phyloP scores from a whole-genome alignment of 2,888 invertebrate genomes.

The Dorcus hopei region DNA sequence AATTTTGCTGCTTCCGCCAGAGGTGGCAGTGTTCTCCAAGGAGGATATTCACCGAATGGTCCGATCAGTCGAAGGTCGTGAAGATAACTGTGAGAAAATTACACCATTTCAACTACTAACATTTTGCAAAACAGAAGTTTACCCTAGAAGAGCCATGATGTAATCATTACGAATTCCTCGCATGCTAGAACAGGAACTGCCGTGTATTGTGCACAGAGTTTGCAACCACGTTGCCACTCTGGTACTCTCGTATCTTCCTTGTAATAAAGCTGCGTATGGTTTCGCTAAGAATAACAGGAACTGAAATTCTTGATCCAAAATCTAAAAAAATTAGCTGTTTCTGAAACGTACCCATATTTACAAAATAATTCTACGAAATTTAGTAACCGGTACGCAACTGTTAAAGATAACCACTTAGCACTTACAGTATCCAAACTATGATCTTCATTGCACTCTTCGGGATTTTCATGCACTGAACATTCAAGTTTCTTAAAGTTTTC shows the following conservation, averaged over 20 bases:
- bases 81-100: conserved; percentile 39
- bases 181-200: conserved; percentile 49
- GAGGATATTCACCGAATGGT: conserved; percentile 52
- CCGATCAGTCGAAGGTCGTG: conserved; percentile 50
- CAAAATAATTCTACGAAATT: no score
- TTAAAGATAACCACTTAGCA: neutral
- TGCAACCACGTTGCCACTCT: conserved; percentile 53
- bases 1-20: conserved; percentile 47
- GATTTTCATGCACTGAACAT: conserved; percentile 39
- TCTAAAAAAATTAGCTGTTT: conserved; percentile 27
- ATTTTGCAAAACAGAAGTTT: conserved; percentile 14
- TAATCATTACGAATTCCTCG: conserved; percentile 57
- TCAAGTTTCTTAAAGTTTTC: conserved; percentile 41
- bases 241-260: conserved; percentile 46
- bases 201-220: conserved; percentile 50
- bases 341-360: no score
- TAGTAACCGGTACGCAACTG: no score
- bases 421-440: conserved; percentile 39
- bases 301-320: conserved; percentile 51
- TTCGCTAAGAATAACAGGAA: conserved; percentile 50
- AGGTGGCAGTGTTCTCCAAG: conserved; percentile 45
- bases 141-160: conserved; percentile 53
- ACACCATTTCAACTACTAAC: neutral
- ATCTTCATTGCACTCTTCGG: conserved; percentile 39
- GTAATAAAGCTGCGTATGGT: conserved; percentile 50